Evolutionary conservation across 2,888 invertebrate genomes (phyloP), one percentile per base, ranked within the genome.

Genomic region (Charanyca ferruginea): DNA sequence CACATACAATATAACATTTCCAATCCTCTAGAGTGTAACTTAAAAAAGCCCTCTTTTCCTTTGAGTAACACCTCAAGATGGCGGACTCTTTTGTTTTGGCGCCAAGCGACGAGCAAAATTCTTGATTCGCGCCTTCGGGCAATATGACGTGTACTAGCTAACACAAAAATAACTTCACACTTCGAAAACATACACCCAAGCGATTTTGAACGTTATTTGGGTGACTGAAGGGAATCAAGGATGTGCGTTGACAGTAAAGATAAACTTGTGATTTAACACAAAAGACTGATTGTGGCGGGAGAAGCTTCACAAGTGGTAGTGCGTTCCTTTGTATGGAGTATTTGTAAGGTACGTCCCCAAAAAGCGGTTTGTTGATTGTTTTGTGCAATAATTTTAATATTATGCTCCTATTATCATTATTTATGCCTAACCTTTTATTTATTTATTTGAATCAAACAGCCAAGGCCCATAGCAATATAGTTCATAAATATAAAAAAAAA

Each of bases 61-160:
- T 68, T 80, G 73, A 79, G 73, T 55, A 81, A 65, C 69, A 54
- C 73, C 59, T 51, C 80, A 85, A 85, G 80, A 86, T 83, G 83
- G 77, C 78, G 83, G 72, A n/a, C 47, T 35, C 79, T 83, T 84
- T 88, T 89, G 86, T 88, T 89, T 89, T 87, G 83, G 83, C 85
- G 86, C 80, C 77, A 89, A 86, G 83, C 81, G 85, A 77, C 83
- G 81, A 77, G 83, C 80, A 79, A 83, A 88, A 86, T 87, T 81
- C 87, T 86, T 89, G 88, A 89, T 89, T 89, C 85, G 67, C 84
- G 85, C 87, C 89, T 88, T 79, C 80, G 52, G 85, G 89, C 89
- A 74, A 84, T 86, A 83, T 84, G 85, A 79, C 77, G 82, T 79
- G 73, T 77, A 71, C 77, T 70, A 72, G 58, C 67, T 48, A 20